Percentiles rank a stretch among this genome's conserved stretches.
phyloP scores from a whole-genome alignment of 2,113 vertebrate genomes.

The Chelonoidis abingdonii region DNA sequence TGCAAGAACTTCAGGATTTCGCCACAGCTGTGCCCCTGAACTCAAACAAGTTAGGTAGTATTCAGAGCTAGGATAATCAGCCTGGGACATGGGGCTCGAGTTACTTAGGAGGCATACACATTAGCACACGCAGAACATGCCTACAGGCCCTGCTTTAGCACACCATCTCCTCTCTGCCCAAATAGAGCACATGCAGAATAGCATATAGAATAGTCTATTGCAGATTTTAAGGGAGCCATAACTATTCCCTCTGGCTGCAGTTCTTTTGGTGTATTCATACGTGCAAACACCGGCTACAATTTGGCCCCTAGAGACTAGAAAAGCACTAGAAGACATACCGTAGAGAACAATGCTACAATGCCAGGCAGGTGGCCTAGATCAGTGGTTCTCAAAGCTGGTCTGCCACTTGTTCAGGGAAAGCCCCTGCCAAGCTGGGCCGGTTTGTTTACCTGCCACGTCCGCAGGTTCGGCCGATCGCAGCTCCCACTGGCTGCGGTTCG shows the following conservation, averaged over 20 bases:
- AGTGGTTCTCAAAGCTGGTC: too few species aligned
- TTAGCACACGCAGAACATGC: neutral
- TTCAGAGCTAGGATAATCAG: neutral
- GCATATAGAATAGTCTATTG: neutral
- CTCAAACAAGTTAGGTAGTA: accelerated
- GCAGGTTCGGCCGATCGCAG: too few species aligned
- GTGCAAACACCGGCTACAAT: neutral
- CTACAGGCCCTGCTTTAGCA: neutral
- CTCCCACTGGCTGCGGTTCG: too few species aligned
- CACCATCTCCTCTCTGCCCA: too few species aligned
- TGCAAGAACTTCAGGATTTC: neutral
- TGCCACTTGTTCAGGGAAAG: too few species aligned
- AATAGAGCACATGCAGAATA: neutral
- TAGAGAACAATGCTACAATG: neutral
- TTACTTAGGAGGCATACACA: neutral
- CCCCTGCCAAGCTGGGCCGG: too few species aligned
- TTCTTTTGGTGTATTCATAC: neutral
- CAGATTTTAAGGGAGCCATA: neutral
- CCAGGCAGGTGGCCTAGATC: neutral
- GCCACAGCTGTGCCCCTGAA: neutral
- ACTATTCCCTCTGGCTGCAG: neutral
- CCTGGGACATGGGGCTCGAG: neutral
- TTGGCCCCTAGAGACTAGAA: neutral
- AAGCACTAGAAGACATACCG: neutral
- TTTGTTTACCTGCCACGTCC: too few species aligned